Evolutionary conservation across 2,113 vertebrate genomes (phyloP), one percentile per base, ranked within the genome.

Genomic region (Trichechus manatus): DNA sequence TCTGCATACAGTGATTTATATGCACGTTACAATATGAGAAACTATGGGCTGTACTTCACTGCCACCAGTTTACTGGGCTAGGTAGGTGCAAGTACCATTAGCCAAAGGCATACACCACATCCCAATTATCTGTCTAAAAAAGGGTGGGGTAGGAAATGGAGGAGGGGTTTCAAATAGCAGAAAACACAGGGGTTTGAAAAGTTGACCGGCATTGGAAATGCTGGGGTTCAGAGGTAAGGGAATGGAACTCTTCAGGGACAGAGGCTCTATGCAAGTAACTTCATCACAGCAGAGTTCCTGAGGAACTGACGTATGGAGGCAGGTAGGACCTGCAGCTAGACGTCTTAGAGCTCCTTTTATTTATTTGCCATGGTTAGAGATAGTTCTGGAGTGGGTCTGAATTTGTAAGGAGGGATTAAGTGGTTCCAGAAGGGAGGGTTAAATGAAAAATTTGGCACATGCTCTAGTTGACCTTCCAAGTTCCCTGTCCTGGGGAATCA

Each of bases 361-460:
- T 91, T 96, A 78, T 87, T 70, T 97, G 44, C 27, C 61, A 36
- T 66, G 33, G 13, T 15, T 36, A 84, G 59, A 89, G 15, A 23
- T 87, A 3, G 25, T 85, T 89, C 56, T 83, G 29, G 84, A 79
- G 44, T 92, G 50, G 33, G 10, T 91, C 36, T 95, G 39, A 92
- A 20, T 95, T 93, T 75, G 9, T 14, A 82, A 17, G 33, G 10
- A 70, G 33, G 15, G 68, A n/a, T n/a, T n/a, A 70, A 70, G 39
- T 70, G 27, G 68, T 93, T 92, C 9, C 77, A 75, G 17, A 9
- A 92, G 31, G 7, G 77, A 89, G 36, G 50, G 44, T 89, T 68
- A 88, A 85, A 93, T 20, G 74, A 81, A 77, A 10, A 27, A 92
- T 95, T 95, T 90, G 36, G n/a, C 75, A 75, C 22, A 70, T 19